Base-by-base conservation (phyloP, 2,888 invertebrate genomes). In the Helleia helle region DNA sequence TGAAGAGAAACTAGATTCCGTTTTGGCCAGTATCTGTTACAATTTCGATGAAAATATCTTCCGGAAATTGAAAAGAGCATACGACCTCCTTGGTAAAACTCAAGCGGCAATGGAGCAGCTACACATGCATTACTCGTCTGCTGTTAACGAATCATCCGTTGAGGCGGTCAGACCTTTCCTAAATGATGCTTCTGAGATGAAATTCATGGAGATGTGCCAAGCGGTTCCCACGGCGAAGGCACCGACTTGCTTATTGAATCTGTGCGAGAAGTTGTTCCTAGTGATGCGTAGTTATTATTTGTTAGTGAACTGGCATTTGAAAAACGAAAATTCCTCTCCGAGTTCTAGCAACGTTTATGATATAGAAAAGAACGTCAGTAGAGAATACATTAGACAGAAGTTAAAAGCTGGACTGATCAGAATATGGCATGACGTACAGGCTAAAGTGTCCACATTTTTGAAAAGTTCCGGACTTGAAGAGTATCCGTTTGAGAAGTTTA, bases 341-440 rank as follows among this genome's bases (percentile, higher is more conserved):
- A 58, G 55, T 37, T 56, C 71, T 0, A 67, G 55, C 17, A 71
- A 76, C 7, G 76, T 74, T 1, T 77, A 86, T 7, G 87, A 89
- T 51, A 85, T 89, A 17, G 91, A 92, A 57, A 87, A 84, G 40
- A 89, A 86, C 51, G 88, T 92, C 1, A 92, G 92, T 51, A 89
- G 91, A 46, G 87, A 90, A 53, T 95, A 96, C 55, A 91, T 95
- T 7, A 89, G 90, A 53, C 94, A 96, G 65, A 98, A 97, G 67
- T 77, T 98, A 46, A 93, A 95, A 63, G 93, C 93, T 40, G 97
- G 97, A 0, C 84, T 95, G 43, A 86, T 89, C 0, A 88, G 96
- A 48, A 91, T 97, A 47, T 98, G 97, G 97, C 93, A 94, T 55
- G 98, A 98, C 58, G 93, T 97, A 0, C 95, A 97, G 69, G 92